These are phyloP conservation scores for Daboia siamensis DNA, from an alignment of 2,113 vertebrate species.

Conservation along the genomic window DNA sequence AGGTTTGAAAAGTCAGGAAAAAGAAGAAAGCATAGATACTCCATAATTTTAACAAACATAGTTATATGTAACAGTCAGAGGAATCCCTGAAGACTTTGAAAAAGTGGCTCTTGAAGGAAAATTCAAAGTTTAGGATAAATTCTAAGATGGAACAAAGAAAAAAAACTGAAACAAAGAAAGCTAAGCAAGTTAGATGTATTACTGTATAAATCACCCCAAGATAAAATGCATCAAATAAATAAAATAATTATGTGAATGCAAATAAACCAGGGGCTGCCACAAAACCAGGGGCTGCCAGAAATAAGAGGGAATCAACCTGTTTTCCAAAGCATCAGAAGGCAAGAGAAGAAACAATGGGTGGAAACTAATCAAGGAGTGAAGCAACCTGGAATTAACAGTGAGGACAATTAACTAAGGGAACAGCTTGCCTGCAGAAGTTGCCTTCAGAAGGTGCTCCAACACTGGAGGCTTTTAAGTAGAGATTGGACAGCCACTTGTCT, in stretches of 20 bases:
- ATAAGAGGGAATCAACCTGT: neutral
- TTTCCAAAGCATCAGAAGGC: neutral
- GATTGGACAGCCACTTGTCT: neutral
- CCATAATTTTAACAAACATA: neutral
- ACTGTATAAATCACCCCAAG: neutral
- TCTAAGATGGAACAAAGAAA: neutral
- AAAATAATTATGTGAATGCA: neutral
- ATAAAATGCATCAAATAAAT: neutral
- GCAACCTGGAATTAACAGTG: neutral
- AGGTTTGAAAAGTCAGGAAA: neutral
- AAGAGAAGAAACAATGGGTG: neutral
- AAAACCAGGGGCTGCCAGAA: neutral
- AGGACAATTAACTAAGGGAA: neutral
- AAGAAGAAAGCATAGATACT: neutral
- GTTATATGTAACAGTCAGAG: neutral
- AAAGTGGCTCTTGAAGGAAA: neutral
- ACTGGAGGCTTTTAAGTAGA: neutral
- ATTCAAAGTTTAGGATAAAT: neutral
- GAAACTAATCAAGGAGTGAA: neutral
- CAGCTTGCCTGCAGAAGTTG: neutral
- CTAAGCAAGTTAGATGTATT: neutral
- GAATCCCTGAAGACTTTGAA: neutral
- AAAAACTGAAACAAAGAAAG: neutral
- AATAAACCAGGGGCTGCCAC: neutral
- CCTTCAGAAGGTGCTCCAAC: neutral